phyloP scores from a whole-genome alignment of 2,888 invertebrate genomes.

The Pristionchus fissidentatus region DNA sequence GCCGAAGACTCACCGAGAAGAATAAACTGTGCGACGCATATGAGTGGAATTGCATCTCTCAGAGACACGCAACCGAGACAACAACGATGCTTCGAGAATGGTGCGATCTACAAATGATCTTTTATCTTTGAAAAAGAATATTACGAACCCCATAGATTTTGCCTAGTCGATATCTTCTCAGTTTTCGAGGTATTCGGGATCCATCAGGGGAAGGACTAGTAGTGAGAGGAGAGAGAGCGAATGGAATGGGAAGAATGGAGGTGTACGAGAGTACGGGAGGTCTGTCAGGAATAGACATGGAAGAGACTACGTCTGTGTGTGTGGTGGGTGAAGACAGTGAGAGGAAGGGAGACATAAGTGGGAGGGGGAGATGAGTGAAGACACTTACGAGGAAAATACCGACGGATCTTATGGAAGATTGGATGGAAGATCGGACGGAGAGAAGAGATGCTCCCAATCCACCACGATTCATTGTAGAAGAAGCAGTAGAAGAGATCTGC shows the following conservation, averaged over 20 bases:
- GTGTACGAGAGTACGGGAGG: background rate
- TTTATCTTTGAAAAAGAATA: background rate
- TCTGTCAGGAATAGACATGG: background rate
- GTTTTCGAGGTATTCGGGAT: background rate
- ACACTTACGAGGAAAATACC: conserved; percentile 44
- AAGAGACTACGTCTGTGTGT: background rate
- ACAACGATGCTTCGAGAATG: conserved; percentile 60
- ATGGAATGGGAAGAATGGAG: background rate
- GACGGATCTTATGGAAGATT: conserved; percentile 45
- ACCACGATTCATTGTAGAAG: background rate
- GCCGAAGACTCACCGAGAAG: conserved; percentile 51
- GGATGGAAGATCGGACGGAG: conserved; percentile 47
- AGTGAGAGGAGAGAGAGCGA: background rate
- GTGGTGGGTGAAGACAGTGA: background rate
- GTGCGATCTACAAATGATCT: conserved; percentile 54
- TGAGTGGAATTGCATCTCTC: conserved; percentile 59
- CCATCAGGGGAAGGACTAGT: background rate
- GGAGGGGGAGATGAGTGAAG: background rate
- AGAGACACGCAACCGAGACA: conserved; percentile 62
- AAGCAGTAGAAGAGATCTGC: conserved; percentile 2
- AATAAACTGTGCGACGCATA: conserved; percentile 59
- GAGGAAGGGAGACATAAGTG: background rate
- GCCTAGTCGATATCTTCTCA: background rate
- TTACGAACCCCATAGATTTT: background rate
- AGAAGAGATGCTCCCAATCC: conserved; percentile 40